Evolutionary conservation across 1,140 invertebrate genomes (phyloP).

Genomic region (Acarapis woodi): DNA sequence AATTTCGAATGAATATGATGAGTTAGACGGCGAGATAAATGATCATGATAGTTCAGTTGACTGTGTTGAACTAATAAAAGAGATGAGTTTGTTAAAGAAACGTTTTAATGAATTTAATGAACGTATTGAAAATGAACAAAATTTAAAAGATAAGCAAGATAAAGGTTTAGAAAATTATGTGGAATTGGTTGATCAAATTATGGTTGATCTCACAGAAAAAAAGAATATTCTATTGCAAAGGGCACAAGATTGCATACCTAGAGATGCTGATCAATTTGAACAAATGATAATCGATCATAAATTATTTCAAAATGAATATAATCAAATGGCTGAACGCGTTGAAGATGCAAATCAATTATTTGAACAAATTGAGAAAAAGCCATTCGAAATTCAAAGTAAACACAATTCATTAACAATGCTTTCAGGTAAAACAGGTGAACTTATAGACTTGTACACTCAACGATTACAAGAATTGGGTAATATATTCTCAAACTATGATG

Average conservation of each 20-base stretch:
- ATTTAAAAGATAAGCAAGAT: conserved; percentile 11
- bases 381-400: conserved; percentile 59
- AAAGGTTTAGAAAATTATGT: conserved; percentile 48
- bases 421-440: conserved; percentile 64
- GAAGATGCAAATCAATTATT: conserved; percentile 21
- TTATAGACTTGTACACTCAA: conserved; percentile 59
- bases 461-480: conserved; percentile 65
- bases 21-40: conserved; percentile 70
- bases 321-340: conserved; percentile 38
- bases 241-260: conserved; percentile 41
- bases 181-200: conserved; percentile 44
- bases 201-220: conserved; percentile 47
- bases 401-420: conserved; percentile 51
- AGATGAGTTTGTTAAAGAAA: conserved; percentile 81
- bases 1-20: too few relatives aligned
- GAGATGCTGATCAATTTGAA: conserved; percentile 54
- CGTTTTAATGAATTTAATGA: conserved; percentile 80
- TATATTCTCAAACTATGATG: conserved; percentile 56
- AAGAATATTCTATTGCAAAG: conserved; percentile 48
- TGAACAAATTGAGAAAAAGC: conserved; percentile 28
- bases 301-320: conserved; percentile 22
- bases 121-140: conserved; percentile 24
- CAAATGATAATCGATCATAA: conserved; percentile 61
- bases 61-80: too few relatives aligned
- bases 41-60: conserved; percentile 52